phyloP scores from a whole-genome alignment of 1,140 invertebrate species.

The Procambarus clarkii region DNA sequence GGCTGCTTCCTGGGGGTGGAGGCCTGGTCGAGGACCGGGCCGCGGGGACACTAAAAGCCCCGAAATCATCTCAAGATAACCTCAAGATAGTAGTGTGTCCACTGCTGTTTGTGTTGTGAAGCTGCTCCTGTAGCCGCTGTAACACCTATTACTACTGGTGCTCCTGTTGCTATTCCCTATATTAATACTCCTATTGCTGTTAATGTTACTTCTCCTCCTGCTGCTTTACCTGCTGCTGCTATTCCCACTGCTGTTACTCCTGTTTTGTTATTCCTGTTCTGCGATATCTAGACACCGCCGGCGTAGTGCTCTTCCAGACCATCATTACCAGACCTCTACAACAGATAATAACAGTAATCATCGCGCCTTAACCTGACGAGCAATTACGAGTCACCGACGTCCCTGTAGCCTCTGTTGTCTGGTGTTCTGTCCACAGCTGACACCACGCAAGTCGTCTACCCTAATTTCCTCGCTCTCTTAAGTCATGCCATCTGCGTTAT shows the following conservation, averaged over 20 bases:
- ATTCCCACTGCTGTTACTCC: too few relatives aligned
- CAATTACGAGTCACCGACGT: neutral
- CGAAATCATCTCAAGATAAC: too few relatives aligned
- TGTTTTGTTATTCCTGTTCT: too few relatives aligned
- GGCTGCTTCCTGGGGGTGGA: too few relatives aligned
- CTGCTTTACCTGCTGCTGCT: too few relatives aligned
- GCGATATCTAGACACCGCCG: neutral
- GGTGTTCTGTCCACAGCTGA: neutral
- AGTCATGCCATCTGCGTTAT: conserved; percentile 13
- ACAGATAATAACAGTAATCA: neutral
- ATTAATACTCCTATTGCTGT: too few relatives aligned
- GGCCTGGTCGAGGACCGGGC: too few relatives aligned
- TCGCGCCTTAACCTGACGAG: neutral
- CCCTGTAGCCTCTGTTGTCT: neutral
- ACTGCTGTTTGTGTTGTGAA: too few relatives aligned
- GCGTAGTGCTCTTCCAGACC: neutral
- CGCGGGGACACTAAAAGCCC: too few relatives aligned
- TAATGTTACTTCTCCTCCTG: too few relatives aligned
- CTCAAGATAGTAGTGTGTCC: too few relatives aligned
- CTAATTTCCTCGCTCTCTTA: neutral
- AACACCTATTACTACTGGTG: neutral
- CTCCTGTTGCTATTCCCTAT: neutral
- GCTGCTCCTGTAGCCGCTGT: too few relatives aligned
- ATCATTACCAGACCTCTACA: neutral
- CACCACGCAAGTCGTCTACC: neutral